Base-by-base conservation (phyloP, 2,113 vertebrate genomes). In the Cavia porcellus region DNA sequence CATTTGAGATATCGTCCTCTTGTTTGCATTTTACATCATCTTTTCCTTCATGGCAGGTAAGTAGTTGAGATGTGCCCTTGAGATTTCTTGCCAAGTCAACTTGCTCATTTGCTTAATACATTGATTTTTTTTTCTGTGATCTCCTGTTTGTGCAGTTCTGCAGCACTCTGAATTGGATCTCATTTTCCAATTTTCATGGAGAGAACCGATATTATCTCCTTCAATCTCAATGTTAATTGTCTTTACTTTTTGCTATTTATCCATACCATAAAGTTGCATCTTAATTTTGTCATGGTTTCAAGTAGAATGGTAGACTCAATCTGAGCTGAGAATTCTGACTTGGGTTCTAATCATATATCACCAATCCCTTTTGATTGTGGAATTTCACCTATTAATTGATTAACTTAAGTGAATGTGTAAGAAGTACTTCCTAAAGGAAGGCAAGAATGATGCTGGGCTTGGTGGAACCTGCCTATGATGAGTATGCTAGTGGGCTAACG, bases 131-230 rank as follows among this genome's bases (percentile, higher is more conserved):
- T 95, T 93, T 70, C 45, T 93, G 14, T 42, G 8, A 59, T 38
- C 50, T 96, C 75, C 61, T 96, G 80, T 92, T 94, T 90, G 90
- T 94, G 75, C 62, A 96, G 70, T 85, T 95, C 3, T 1, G 12
- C 42, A 32, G 72, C 87, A n/a, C 38, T 94, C 70, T 90, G 86
- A 97, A 95, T 86, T 95, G 70, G 95, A 95, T 84, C 84, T 90
- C n/a, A 96, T 92, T 96, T 96, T 77, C 42, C 87, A 89, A 88
- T 94, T 93, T 96, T 35, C 57, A 47, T 92, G 75, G 22, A 93
- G 32, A 90, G 28, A 95, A 81, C 42, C 62, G 91, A 81, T 92
- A 92, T 95, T 75, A 89, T 95, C 68, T 64, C 32, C n/a, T 85
- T 95, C 75, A 96, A 68, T 92, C 3, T 91, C 57, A 42, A 22